Base-by-base conservation (phyloP, 2,797 vertebrate species). In the Sebastes cheni region DNA sequence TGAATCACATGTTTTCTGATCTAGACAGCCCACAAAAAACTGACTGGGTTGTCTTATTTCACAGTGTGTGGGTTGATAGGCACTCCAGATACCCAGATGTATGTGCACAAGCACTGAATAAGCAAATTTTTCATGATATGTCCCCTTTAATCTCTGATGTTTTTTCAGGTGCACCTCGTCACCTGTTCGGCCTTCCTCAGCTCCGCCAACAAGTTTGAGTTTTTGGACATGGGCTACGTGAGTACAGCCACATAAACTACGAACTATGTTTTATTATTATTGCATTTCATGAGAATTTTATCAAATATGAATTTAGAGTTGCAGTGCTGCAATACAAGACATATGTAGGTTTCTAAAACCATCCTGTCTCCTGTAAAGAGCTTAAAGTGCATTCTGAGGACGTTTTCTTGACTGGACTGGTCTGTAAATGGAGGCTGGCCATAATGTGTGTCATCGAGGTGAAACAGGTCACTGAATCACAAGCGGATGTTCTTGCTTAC, bases 171-270 rank as follows among this genome's bases (percentile, higher is more conserved):
- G 65, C 97, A 98, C 72, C 95, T 98, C 56, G 97, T 97, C 83
- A 97, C 97, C 78, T 98, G 97, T 78, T 98, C 97, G 0, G 96
- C 97, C 9, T 98, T 98, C 88, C 96, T 97, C 89, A 97, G 95
- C 92, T 96, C 96, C 0, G 98, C 97, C 74, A 99, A 96, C 95
- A 98, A 97, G 92, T 97, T 96, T 0, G 97, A 98, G 86, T 98
- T 99, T 87, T 89, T 98, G 90, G 97, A 98, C 84, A 95, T 98
- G 92, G 97, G 97, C 69, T 97, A 98, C 1, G 97, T 98, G 94
- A 98, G 97, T 97, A 83, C n/a, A 25, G 22, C 5, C 2, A 7
- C 42, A 30, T 9, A 10, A 66, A 18, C 16, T 8, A 7, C 30
- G 4, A 32, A 30, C n/a, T 39, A 6, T 36, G 1, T 46, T 65